Conservation (phyloP, 1,140 invertebrate species). For the Hermatobates lingyangjiaoensis region DNA sequence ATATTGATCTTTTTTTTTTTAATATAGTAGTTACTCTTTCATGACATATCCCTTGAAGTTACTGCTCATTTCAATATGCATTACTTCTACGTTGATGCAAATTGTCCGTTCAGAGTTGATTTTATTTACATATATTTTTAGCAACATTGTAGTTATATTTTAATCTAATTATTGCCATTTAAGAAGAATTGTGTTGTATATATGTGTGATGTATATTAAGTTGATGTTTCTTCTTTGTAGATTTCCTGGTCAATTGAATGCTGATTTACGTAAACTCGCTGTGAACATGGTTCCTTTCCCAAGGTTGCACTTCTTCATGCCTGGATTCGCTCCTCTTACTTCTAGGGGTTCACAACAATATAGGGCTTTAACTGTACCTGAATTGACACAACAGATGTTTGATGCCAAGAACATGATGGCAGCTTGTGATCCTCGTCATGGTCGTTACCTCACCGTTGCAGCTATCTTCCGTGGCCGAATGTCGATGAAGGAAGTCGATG, state of each 20-base stretch:
- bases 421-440: constrained; percentile 84
- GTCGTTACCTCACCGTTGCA: constrained; percentile 82
- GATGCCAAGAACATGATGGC: constrained; percentile 89
- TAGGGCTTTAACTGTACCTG: constrained; percentile 66
- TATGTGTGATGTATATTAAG: no score
- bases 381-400: constrained; percentile 82
- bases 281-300: constrained; percentile 98
- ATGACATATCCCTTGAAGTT: no score
- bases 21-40: no score
- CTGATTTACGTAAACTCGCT: constrained; percentile 83
- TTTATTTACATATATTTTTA: no score
- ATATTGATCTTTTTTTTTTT: no score
- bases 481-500: constrained; percentile 89
- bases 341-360: constrained; percentile 72
- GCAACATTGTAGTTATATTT: no score
- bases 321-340: constrained; percentile 85
- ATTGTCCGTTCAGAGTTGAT: no score
- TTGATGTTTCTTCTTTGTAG: no score
- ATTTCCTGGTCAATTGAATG: constrained; percentile 68
- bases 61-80: no score
- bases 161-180: no score
- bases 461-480: constrained; percentile 87
- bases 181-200: no score
- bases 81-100: no score
- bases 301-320: constrained; percentile 91